Conservation (phyloP, 2,888 invertebrate genomes). For the Gortyna flavago region DNA sequence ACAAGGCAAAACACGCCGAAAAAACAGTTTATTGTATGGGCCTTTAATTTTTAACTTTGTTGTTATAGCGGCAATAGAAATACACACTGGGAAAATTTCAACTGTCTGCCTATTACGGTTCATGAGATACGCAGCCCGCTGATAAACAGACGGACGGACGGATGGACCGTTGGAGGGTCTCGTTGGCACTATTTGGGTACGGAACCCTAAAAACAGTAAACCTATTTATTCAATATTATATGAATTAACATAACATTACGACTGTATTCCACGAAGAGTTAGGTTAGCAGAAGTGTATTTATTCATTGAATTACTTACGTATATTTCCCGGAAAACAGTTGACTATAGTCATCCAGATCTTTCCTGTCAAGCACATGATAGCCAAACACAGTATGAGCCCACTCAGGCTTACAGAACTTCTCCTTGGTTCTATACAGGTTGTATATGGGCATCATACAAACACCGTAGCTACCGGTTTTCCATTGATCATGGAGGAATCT, state of each 20-base stretch:
- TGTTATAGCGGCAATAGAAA: too few relatives aligned
- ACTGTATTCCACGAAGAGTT: background rate
- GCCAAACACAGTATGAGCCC: slow-evolving; percentile 78
- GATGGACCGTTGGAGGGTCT: too few relatives aligned
- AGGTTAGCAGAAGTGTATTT: background rate
- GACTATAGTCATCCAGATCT: slow-evolving; percentile 75
- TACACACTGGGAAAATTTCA: too few relatives aligned
- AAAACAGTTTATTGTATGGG: too few relatives aligned
- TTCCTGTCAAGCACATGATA: slow-evolving; percentile 71
- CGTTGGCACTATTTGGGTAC: too few relatives aligned
- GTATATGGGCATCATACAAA: slow-evolving; percentile 79
- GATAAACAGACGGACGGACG: too few relatives aligned
- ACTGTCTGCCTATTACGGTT: too few relatives aligned
- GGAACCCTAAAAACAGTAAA: background rate
- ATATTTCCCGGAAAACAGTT: slow-evolving; percentile 72
- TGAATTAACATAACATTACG: too few relatives aligned
- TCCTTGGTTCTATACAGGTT: slow-evolving; percentile 67
- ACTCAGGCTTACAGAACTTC: slow-evolving; percentile 64
- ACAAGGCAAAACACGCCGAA: too few relatives aligned
- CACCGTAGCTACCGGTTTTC: slow-evolving; percentile 86
- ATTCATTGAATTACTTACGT: slow-evolving; percentile 71
- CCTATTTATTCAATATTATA: background rate
- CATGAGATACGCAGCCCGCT: too few relatives aligned
- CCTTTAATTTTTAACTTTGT: too few relatives aligned
- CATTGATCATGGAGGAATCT: slow-evolving; percentile 90